phyloP scores from a whole-genome alignment of 1,140 invertebrate genomes.

The Aleiodes sp. region DNA sequence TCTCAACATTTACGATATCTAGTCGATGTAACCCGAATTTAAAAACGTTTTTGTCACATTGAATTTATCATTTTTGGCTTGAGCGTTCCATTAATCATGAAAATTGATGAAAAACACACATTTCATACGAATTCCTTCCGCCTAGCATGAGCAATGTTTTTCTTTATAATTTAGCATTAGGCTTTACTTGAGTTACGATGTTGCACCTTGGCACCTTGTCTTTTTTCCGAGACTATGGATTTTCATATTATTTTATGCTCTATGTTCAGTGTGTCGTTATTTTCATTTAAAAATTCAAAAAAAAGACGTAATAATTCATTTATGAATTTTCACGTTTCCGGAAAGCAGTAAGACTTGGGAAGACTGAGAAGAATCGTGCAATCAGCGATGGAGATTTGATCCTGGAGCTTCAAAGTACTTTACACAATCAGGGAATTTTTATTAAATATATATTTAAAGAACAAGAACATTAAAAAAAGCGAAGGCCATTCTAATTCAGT shows the following conservation, averaged over 20 bases:
- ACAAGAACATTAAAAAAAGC: too few species aligned
- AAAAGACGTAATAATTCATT: constrained; percentile 23
- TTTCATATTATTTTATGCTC: too few species aligned
- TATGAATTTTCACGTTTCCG: constrained; percentile 21
- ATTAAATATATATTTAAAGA: too few species aligned
- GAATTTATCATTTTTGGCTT: too few species aligned
- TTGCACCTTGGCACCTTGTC: background rate
- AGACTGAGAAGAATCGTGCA: constrained; percentile 16
- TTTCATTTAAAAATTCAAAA: background rate
- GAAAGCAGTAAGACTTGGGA: constrained; percentile 30
- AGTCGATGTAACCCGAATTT: too few species aligned
- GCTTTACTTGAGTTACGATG: background rate
- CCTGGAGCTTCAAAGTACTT: constrained; percentile 8
- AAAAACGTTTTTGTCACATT: too few species aligned
- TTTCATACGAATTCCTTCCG: too few species aligned
- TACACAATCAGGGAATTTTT: constrained; percentile 6
- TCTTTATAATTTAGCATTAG: constrained; percentile 1
- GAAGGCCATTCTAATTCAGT: too few species aligned
- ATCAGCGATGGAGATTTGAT: background rate
- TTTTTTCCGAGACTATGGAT: too few species aligned
- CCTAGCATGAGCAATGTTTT: constrained; percentile 4
- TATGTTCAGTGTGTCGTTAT: constrained; percentile 22
- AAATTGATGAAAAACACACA: too few species aligned
- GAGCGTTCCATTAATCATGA: too few species aligned
- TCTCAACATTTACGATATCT: too few species aligned